phyloP scores from a whole-genome alignment of 2,888 invertebrate species.

The Plebejus melissa region DNA sequence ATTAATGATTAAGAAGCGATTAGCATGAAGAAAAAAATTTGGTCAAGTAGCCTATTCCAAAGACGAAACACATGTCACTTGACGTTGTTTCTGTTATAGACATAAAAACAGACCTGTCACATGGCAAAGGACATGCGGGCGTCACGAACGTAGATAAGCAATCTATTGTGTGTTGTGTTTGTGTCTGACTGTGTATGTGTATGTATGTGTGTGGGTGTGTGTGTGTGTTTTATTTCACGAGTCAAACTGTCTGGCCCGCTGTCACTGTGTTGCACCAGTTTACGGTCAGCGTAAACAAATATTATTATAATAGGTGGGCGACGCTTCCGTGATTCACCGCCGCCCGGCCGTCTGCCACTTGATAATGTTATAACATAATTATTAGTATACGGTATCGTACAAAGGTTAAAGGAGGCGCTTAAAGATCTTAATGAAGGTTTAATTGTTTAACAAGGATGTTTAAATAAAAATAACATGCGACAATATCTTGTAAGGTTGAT shows the following conservation, averaged over 20 bases:
- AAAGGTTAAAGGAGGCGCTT: background rate
- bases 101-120: constrained; percentile 20
- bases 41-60: background rate
- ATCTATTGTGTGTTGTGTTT: constrained; percentile 19
- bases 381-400: constrained; percentile 8
- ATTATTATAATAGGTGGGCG: constrained; percentile 57
- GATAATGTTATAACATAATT: constrained; percentile 45
- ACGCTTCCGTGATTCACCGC: constrained; percentile 74
- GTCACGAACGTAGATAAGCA: constrained; percentile 20
- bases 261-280: constrained; percentile 55
- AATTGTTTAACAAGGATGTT: background rate
- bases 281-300: constrained; percentile 72
- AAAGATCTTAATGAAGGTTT: background rate
- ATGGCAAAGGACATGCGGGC: background rate
- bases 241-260: constrained; percentile 24
- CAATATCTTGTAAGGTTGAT: too few relatives aligned
- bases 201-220: background rate
- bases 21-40: too few relatives aligned
- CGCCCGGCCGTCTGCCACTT: constrained; percentile 70
- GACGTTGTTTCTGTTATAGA: constrained; percentile 1
- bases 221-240: constrained; percentile 27
- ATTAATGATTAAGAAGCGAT: too few relatives aligned
- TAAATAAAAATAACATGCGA: background rate
- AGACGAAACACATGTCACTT: constrained; percentile 15
- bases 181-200: background rate